These are phyloP conservation scores for Nannoperca australis DNA, from an alignment of 2,797 vertebrate genomes.

Conservation along the genomic window DNA sequence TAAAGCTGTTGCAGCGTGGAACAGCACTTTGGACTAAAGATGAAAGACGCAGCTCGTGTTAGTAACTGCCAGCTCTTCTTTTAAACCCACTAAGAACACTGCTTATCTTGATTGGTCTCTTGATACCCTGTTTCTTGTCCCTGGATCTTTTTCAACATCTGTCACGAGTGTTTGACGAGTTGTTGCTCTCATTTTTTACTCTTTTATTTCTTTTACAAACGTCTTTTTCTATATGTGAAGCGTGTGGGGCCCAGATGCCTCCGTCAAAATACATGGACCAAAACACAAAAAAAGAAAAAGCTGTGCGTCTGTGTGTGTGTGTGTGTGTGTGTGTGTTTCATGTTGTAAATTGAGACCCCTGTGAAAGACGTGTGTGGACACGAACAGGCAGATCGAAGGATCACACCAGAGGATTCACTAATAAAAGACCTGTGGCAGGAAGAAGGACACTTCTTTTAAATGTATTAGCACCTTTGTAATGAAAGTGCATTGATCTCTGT, in stretches of 20 bases:
- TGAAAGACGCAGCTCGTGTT: neutral
- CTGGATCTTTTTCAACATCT: neutral
- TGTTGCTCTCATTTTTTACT: neutral
- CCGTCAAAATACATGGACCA: neutral
- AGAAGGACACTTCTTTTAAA: constrained; percentile 8
- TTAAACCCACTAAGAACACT: neutral
- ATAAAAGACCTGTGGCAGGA: constrained; percentile 16
- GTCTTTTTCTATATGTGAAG: neutral
- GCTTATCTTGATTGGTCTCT: neutral
- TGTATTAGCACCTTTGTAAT: constrained; percentile 54
- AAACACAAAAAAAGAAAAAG: too few relatives aligned
- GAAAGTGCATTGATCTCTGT: constrained; percentile 60
- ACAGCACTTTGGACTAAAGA: neutral
- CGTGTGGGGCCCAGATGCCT: neutral
- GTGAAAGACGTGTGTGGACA: neutral
- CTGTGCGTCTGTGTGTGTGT: too few relatives aligned
- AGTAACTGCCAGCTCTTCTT: neutral
- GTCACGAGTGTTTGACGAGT: neutral
- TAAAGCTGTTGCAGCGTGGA: neutral
- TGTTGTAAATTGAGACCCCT: neutral
- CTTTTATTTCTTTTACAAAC: neutral
- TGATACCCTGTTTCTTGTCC: neutral
- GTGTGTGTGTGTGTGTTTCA: neutral
- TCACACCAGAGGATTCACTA: constrained; percentile 24
- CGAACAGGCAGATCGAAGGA: constrained; percentile 35